Base-by-base conservation (phyloP, 2,888 invertebrate species). In the Hyposoter dolosus region DNA sequence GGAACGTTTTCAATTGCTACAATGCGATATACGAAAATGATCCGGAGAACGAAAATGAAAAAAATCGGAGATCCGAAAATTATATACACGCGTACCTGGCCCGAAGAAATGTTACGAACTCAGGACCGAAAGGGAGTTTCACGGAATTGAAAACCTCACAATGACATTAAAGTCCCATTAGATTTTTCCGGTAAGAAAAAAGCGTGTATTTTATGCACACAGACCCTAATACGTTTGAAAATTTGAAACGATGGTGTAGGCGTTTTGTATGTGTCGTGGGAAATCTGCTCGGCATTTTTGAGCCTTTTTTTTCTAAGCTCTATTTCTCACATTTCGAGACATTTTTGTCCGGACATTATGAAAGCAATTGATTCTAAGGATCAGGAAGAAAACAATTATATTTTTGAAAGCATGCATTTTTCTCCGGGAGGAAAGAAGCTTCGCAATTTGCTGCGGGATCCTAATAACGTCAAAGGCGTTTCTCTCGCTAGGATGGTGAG, bases 161-260 rank as follows among this genome's bases (percentile, higher is more conserved):
- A 85, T 88, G 89, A 86, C 86, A 91, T 91, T 91, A 91, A 91
- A 91, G 81, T 90, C 91, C 76, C 91, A 90, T 91, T 91, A 91
- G 89, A 83, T 78, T 78, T 77, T 75, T 79, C 75, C 65, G 69
- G 78, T 78, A 50, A 68, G 35, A 65, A 81, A 65, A 81, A 82
- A 82, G 60, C 86, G 60, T 82, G 53, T 69, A 68, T 77, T 78
- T 77, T 50, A 35, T 60, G 4, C 65, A 32, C 43, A 23, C 43
- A 66, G 28, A 79, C 40, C 9, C 40, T 15, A 28, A 56, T 68
- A 68, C 45, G 17, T 72, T 19, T 15, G 10, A 12, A 28, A 56
- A 1, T 15, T 28, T 65, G 5, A 47, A 76, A 47, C 3, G n/a
- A 53, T 75, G 19, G 15, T 75, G 56, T 65, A 66, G 40, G 12